Base-by-base conservation (phyloP, 2,888 invertebrate species). In the Periphyllus acericola region DNA sequence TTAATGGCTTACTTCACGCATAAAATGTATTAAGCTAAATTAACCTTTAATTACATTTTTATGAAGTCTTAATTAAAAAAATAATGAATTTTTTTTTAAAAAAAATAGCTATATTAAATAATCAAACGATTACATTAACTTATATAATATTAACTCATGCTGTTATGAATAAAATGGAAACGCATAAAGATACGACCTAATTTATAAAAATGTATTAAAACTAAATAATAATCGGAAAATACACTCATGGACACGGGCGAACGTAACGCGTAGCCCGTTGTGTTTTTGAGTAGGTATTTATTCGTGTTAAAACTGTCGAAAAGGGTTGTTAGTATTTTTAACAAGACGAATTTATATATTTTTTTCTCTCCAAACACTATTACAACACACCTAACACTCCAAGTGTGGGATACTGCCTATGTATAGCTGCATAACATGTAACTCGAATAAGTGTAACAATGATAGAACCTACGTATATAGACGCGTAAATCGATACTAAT, bases 271-370 rank as follows among this genome's bases (percentile, higher is more conserved):
- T n/a, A 25, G 5, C n/a, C 66, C 25, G 11, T 68, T 1, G n/a
- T 11, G 9, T 68, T 68, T n/a, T 11, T 6, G 11, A 68, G 6
- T 68, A 3, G 3, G 25, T 68, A 9, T n/a, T 68, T 3, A 17
- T 52, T 29, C 5, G 21, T 29, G 32, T 4, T 25, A 76, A 29
- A 76, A 76, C 29, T n/a, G 46, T 76, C 19, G 17, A 46, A 40
- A 40, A 76, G 21, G 29, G 19, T 76, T 76, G 46, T 76, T 76
- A 76, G 46, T 46, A 34, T 36, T 55, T 79, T 79, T 79, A 79
- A 55, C 34, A 34, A 32, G 55, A 55, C 25, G 25, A 25, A 79
- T 79, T 34, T 55, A 34, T 55, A 55, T 79, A n/a, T 78, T 32
- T 55, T 11, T 14, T 11, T 25, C 25, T 55, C 34, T 3, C 25